Conservation (phyloP, 2,113 vertebrate species). For the Corynorhinus townsendii region DNA sequence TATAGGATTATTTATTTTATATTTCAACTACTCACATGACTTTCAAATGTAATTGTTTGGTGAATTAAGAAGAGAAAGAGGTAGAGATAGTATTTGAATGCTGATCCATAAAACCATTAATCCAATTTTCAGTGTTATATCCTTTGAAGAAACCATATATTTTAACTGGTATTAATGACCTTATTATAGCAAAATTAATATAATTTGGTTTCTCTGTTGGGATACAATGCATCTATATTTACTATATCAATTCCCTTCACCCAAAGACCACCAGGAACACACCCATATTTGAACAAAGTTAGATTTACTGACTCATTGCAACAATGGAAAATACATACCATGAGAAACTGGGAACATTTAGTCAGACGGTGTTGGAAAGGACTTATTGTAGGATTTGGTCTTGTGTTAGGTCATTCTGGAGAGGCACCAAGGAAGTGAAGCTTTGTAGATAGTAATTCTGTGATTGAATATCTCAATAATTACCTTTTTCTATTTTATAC, state of each 20-base stretch:
- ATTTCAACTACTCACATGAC: not conserved
- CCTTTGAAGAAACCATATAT: slow-evolving; percentile 3
- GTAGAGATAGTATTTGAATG: not conserved
- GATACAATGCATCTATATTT: not conserved
- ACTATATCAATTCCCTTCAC: not conserved
- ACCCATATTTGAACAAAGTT: not conserved
- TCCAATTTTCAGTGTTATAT: not conserved
- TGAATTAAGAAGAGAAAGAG: not conserved
- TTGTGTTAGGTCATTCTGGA: not conserved
- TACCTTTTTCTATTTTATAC: not conserved
- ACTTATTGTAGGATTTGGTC: not conserved
- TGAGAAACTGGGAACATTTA: not conserved
- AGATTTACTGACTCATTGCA: not conserved
- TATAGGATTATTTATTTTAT: not conserved
- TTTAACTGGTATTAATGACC: not conserved
- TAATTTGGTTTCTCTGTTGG: not conserved
- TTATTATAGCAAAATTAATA: not conserved
- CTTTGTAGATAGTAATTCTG: not conserved
- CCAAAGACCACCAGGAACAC: not conserved
- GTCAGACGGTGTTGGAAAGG: not conserved
- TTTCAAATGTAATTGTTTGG: not conserved
- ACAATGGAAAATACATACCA: not conserved
- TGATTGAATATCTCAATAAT: not conserved
- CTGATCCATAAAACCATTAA: not conserved
- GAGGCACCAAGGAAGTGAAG: not conserved